These are phyloP conservation scores for Drosophila affinis DNA, from an alignment of 2,888 invertebrate genomes.

Conservation along the genomic window DNA sequence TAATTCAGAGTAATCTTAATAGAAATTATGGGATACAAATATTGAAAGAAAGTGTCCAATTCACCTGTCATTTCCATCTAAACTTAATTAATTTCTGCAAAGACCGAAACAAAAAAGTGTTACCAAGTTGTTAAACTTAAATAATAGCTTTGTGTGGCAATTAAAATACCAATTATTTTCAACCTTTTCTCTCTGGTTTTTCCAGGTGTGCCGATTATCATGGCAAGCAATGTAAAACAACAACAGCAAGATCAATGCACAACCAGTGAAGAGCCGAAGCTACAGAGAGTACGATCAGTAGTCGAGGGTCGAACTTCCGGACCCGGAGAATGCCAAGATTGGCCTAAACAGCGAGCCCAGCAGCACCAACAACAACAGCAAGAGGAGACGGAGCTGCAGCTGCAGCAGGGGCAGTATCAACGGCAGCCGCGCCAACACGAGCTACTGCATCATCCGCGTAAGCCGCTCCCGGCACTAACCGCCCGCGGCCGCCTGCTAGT, in stretches of 20 bases:
- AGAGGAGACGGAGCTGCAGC: conserved; percentile 3
- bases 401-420: conserved; percentile 2
- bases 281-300: conserved; percentile 33
- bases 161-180: no score
- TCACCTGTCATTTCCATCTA: no score
- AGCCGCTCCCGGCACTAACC: conserved; percentile 15
- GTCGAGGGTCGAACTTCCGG: conserved; percentile 29
- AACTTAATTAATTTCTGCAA: no score
- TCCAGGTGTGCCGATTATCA: conserved; percentile 83
- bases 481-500: conserved; percentile 35
- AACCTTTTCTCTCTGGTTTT: no score
- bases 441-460: conserved; percentile 41
- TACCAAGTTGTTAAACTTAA: no score
- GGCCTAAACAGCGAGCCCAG: conserved; percentile 43
- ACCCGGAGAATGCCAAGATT: conserved; percentile 31
- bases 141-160: no score
- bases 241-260: conserved; percentile 62
- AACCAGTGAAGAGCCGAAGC: conserved; percentile 57
- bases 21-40: no score
- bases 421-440: conserved; percentile 26
- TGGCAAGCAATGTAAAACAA: conserved; percentile 83
- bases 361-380: conserved; percentile 42
- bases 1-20: no score
- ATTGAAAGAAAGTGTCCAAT: no score
- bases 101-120: no score